A percentile compares a stretch with the other conserved stretches of the same genome.
Evolutionary conservation across 2,113 vertebrate species (phyloP).

Genomic region (Phyllostomus discolor): DNA sequence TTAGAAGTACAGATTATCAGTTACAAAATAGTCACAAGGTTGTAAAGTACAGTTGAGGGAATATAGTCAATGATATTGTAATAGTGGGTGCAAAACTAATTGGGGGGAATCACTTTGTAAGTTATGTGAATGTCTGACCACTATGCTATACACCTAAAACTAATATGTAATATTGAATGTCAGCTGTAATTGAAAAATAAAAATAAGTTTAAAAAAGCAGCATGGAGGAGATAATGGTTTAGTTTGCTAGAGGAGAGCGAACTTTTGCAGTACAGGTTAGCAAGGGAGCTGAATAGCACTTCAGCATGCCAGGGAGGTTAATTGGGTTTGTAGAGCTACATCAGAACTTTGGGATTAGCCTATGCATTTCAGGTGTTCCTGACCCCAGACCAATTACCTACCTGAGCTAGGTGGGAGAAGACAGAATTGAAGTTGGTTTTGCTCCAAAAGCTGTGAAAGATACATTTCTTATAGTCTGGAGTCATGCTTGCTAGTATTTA

Average conservation of each 20-base stretch:
- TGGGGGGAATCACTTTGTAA: neutral
- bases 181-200: neutral
- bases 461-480: neutral
- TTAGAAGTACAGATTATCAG: neutral
- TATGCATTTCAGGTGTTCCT: neutral
- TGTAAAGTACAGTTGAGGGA: neutral
- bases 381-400: neutral
- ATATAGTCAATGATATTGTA: neutral
- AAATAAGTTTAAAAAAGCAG: neutral
- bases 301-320: neutral
- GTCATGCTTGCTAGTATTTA: neutral
- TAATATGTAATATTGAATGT: neutral
- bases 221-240: neutral
- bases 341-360: neutral
- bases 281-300: neutral
- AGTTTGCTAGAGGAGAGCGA: neutral
- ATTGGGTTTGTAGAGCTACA: slow-evolving; percentile 12
- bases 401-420: neutral
- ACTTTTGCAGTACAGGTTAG: neutral
- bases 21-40: neutral
- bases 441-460: neutral
- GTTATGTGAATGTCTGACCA: neutral
- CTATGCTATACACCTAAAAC: neutral
- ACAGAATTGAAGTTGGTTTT: neutral
- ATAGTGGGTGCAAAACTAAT: no score